phyloP scores from a whole-genome alignment of 2,797 vertebrate species.

The Pseudochaenichthys georgianus region DNA sequence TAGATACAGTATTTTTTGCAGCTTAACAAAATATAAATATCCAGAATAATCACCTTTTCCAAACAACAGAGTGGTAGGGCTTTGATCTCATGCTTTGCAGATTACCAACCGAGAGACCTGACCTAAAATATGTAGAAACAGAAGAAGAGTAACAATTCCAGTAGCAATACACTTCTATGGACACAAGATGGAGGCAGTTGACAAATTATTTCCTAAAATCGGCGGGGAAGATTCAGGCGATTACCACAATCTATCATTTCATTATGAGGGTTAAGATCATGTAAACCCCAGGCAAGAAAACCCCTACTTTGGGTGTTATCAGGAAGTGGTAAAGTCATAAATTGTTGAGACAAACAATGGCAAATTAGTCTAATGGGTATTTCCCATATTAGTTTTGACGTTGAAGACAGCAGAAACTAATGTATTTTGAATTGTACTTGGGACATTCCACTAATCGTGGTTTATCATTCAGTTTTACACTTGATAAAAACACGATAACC shows the following conservation, averaged over 20 bases:
- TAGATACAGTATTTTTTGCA: neutral
- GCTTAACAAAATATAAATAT: neutral
- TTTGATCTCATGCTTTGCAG: neutral
- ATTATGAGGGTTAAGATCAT: too few relatives aligned
- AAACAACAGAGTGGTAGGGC: neutral
- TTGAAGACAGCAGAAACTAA: too few relatives aligned
- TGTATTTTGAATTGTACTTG: neutral
- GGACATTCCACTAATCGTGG: neutral
- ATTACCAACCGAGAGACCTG: neutral
- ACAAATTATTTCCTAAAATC: neutral
- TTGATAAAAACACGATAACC: slow-evolving; percentile 23
- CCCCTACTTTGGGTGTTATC: neutral
- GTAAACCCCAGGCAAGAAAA: too few relatives aligned
- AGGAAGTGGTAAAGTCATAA: neutral
- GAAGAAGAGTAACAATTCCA: neutral
- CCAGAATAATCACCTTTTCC: neutral
- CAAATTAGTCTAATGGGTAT: neutral
- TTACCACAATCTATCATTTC: too few relatives aligned
- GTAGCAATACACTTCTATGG: neutral
- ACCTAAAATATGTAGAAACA: neutral
- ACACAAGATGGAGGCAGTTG: slow-evolving; percentile 60
- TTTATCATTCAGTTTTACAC: neutral
- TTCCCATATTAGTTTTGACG: neutral
- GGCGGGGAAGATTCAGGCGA: neutral
- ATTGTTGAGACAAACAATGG: neutral